Evolutionary conservation across 2,113 vertebrate species (phyloP).

Genomic region (Melanerpes aurifrons): DNA sequence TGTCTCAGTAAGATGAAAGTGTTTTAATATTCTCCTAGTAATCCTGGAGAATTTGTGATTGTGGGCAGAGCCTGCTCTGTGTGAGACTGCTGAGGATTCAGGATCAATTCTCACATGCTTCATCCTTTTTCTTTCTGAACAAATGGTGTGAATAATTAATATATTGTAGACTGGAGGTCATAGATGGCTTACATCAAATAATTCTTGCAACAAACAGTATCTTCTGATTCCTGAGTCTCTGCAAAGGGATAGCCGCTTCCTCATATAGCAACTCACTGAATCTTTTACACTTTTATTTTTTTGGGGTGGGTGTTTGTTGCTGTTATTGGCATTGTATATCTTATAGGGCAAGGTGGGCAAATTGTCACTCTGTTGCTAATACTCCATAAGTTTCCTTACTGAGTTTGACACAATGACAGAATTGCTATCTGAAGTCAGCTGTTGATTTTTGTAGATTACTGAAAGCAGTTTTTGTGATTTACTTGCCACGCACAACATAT

Average conservation of each 20-base stretch:
- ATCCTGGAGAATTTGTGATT: not conserved
- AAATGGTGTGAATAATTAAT: slow-evolving; percentile 34
- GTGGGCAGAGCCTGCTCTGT: not conserved
- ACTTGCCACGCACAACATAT: not conserved
- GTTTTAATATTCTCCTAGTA: not conserved
- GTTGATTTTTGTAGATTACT: not conserved
- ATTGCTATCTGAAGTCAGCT: not conserved
- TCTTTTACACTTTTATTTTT: not conserved
- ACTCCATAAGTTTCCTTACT: not conserved
- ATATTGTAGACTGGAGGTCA: not conserved
- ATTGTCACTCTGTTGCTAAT: not conserved
- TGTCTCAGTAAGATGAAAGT: not conserved
- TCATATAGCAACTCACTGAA: not conserved
- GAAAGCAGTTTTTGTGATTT: not conserved
- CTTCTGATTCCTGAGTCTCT: not conserved
- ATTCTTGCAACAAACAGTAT: not conserved
- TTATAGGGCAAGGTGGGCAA: not conserved
- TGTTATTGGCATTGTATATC: not conserved
- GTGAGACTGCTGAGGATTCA: not conserved
- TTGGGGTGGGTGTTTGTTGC: not conserved
- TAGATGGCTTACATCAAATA: slow-evolving; percentile 8
- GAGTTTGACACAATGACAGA: not conserved
- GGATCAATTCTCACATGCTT: not conserved
- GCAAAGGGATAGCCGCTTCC: not conserved
- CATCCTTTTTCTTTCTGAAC: not conserved